Base-by-base conservation (phyloP, 2,888 invertebrate genomes). In the Drosophila kambysellisi region DNA sequence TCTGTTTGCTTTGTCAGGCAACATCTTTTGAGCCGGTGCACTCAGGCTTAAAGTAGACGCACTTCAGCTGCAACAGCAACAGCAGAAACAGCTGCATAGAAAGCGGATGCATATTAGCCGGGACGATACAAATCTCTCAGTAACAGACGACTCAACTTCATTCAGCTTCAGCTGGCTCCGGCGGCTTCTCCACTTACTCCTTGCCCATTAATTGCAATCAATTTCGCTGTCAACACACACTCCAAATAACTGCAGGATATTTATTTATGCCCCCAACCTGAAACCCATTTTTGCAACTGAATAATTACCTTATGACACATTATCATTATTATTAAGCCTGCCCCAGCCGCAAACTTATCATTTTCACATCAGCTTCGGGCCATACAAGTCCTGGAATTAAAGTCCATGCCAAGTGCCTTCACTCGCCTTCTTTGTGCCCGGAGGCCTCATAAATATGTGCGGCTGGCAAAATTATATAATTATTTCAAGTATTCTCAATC, bases 291-390 rank as follows among this genome's bases (percentile, higher is more conserved):
- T 75, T 83, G 90, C 87, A 87, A 88, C 87, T 90, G 90, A 88
- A 88, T 88, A 88, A 88, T 88, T 90, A 79, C 87, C 87, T 90
- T 88, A 90, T 88, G 87, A 88, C 87, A 88, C 90, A 88, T 88
- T 90, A 88, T 88, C 90, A 90, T 87, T 90, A 87, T 87, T 83
- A 90, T 85, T 82, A 82, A 69, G 74, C 48, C 58, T 74, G 60
- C 69, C 74, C 69, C 54, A 58, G 62, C 72, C 66, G 32, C 79
- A 73, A 74, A 79, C 81, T 83, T 78, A 89, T 89, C 78, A 85
- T 85, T 85, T 89, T 82, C 85, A 60, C 70, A 82, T 84, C 74
- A 68, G 73, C 74, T 66, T 37, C 51, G 56, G 68, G 80, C 70
- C 70, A 64, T 69, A 54, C 48, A 68, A 65, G 68, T 74, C 79